Evolutionary conservation across 2,888 invertebrate genomes (phyloP).

Genomic region (Ceraclea dissimilis): DNA sequence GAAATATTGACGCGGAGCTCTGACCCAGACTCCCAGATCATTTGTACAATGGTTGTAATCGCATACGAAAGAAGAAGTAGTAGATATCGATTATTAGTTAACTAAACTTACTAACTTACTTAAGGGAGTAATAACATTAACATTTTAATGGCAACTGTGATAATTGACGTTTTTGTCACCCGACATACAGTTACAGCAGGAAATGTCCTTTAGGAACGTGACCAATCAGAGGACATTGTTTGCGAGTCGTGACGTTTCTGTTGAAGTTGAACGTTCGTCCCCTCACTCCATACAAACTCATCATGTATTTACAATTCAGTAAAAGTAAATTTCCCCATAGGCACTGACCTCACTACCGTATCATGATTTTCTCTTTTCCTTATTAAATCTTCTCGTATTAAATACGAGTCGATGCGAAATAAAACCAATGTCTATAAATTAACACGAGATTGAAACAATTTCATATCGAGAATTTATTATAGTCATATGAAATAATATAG

Average conservation of each 20-base stretch:
- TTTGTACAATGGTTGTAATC: too few relatives aligned
- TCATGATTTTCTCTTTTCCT: not conserved
- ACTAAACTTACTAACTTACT: too few relatives aligned
- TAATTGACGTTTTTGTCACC: constrained; percentile 7
- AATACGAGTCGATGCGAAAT: too few relatives aligned
- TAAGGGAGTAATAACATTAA: not conserved
- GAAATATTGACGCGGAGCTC: too few relatives aligned
- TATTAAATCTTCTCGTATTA: not conserved
- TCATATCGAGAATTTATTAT: too few relatives aligned
- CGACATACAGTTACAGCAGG: constrained; percentile 4
- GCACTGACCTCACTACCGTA: not conserved
- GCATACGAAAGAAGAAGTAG: too few relatives aligned
- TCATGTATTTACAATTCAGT: not conserved
- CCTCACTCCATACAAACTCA: not conserved
- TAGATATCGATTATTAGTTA: too few relatives aligned
- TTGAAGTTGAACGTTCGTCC: constrained; percentile 9
- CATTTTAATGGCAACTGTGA: not conserved
- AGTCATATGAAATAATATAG: too few relatives aligned
- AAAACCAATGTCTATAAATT: too few relatives aligned
- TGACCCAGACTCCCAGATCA: too few relatives aligned
- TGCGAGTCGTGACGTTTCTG: constrained; percentile 19
- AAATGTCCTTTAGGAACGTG: constrained; percentile 21
- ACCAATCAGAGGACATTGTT: constrained; percentile 25
- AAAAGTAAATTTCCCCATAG: not conserved
- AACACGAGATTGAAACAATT: too few relatives aligned